These are phyloP conservation scores for Liparis tanakae DNA, from an alignment of 2,797 vertebrate species.

Conservation along the genomic window DNA sequence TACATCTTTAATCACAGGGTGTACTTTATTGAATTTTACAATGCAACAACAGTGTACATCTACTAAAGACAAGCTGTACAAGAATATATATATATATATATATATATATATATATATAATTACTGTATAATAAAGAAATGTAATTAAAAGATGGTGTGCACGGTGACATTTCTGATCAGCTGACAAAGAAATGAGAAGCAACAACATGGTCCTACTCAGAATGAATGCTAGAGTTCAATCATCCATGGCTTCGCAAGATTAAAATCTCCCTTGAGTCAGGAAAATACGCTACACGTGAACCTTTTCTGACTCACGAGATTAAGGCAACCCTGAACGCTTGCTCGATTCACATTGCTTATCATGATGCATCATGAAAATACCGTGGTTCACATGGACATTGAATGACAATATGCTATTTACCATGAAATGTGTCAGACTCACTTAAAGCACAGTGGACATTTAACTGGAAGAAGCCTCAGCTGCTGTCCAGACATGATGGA, in stretches of 20 bases:
- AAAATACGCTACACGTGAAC: conserved; percentile 10
- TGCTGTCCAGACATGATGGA: conserved; percentile 12
- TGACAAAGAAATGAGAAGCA: conserved; percentile 14
- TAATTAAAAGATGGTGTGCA: conserved; percentile 14
- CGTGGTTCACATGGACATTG: conserved; percentile 27
- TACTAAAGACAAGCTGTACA: conserved; percentile 31
- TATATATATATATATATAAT: conserved; percentile 5
- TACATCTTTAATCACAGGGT: conserved; percentile 54
- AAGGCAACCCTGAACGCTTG: conserved; percentile 55
- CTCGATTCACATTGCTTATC: conserved; percentile 16
- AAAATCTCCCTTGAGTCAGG: conserved; percentile 16
- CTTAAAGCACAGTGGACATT: conserved; percentile 29
- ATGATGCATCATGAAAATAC: conserved; percentile 27
- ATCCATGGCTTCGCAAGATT: conserved; percentile 23
- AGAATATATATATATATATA: conserved; percentile 20
- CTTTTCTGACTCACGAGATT: conserved; percentile 43
- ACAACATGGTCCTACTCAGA: not conserved
- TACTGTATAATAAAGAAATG: not conserved
- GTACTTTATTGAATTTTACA: conserved; percentile 79
- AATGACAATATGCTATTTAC: conserved; percentile 26
- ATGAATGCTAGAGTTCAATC: conserved; percentile 22
- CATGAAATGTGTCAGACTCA: conserved; percentile 29
- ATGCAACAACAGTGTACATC: conserved; percentile 52
- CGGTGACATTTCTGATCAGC: conserved; percentile 5
- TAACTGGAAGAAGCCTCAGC: conserved; percentile 10